phyloP scores from a whole-genome alignment of 30 jellyfish, hydroid and myxozoan genomes.

The Hydra vulgaris region DNA sequence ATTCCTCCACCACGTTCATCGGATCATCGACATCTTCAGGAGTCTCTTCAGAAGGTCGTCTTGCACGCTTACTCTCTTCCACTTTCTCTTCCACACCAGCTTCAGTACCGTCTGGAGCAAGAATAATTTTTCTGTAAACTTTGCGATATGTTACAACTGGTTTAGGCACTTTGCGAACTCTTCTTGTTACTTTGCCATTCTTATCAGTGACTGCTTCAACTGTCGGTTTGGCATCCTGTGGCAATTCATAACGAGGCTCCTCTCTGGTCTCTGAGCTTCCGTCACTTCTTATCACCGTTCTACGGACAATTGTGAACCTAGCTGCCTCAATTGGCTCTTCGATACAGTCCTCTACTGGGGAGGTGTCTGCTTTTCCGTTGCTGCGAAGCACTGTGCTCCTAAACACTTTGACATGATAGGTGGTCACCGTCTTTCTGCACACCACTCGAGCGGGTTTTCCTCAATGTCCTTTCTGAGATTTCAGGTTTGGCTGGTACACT shows the following conservation, averaged over 20 bases:
- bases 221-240: conserved; percentile 38
- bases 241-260: conserved; percentile 73
- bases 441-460: conserved; percentile 20
- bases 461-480: conserved; percentile 23
- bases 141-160: conserved; percentile 40
- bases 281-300: conserved; percentile 32
- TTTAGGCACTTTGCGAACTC: conserved; percentile 32
- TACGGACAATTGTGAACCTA: conserved; percentile 36
- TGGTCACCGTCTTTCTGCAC: conserved; percentile 28
- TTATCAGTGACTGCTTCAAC: conserved; percentile 56
- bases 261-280: conserved; percentile 33
- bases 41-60: conserved; percentile 15
- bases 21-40: not conserved
- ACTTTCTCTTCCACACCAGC: conserved; percentile 46
- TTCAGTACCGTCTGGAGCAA: conserved; percentile 49
- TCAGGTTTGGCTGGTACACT: conserved; percentile 60
- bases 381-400: conserved; percentile 35
- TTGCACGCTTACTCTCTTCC: conserved; percentile 23
- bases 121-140: conserved; percentile 41
- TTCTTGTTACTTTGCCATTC: conserved; percentile 43
- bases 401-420: conserved; percentile 53
- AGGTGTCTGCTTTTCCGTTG: conserved; percentile 27
- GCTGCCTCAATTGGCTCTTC: conserved; percentile 56
- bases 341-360: conserved; percentile 62
- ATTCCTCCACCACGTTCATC: too few relatives aligned